phyloP scores from a whole-genome alignment of 1,140 invertebrate species.

The Aphidius gifuensis region DNA sequence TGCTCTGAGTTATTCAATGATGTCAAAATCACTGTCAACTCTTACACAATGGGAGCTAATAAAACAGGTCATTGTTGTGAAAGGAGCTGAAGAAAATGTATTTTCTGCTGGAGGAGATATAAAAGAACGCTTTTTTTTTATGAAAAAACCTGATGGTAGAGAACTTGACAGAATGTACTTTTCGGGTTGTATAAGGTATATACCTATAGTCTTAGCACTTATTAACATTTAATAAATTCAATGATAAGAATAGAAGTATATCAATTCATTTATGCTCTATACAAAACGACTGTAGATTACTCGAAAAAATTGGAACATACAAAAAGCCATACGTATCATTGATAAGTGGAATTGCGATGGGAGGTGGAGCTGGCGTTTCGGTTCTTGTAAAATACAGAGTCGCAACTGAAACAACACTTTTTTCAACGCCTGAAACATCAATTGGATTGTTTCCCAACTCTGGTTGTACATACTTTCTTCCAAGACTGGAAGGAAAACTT shows the following conservation, averaged over 20 bases:
- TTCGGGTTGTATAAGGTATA: conserved; percentile 79
- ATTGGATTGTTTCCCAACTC: conserved; percentile 98
- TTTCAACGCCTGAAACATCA: conserved; percentile 97
- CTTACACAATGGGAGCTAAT: conserved; percentile 84
- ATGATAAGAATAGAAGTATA: too few species aligned
- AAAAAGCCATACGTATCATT: conserved; percentile 90
- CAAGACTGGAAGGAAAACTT: conserved; percentile 79
- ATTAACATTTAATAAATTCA: neutral
- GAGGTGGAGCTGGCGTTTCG: conserved; percentile 94
- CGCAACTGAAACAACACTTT: conserved; percentile 95
- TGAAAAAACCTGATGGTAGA: conserved; percentile 60
- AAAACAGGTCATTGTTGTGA: conserved; percentile 83
- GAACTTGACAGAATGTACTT: conserved; percentile 78
- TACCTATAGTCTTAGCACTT: conserved; percentile 15
- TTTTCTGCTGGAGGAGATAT: conserved; percentile 99
- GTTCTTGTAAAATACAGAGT: conserved; percentile 90
- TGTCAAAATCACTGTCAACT: conserved; percentile 74
- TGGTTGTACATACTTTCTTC: conserved; percentile 88
- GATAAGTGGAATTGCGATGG: conserved; percentile 98
- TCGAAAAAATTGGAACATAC: conserved; percentile 86
- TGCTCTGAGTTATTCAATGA: conserved; percentile 88
- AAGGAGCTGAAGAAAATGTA: conserved; percentile 89
- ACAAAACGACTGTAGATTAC: conserved; percentile 53
- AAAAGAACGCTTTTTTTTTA: conserved; percentile 71
- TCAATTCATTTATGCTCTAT: neutral